These are phyloP conservation scores for Ianthella basta DNA, from an alignment of 37 sponge, comb jelly and placozoan genomes.

Conservation along the genomic window DNA sequence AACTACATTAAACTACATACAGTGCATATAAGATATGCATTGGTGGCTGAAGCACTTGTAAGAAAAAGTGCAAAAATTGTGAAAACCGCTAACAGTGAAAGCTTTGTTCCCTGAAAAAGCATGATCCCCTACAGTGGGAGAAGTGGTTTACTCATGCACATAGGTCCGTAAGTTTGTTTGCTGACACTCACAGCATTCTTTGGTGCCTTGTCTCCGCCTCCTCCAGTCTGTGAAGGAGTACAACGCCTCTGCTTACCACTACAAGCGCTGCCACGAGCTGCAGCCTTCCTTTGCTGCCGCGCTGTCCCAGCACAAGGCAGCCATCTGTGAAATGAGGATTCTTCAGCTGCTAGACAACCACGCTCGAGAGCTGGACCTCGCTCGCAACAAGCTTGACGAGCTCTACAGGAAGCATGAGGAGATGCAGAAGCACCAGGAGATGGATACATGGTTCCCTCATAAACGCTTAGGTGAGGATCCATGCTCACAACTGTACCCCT, in stretches of 20 bases:
- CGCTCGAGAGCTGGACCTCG: conserved; percentile 39
- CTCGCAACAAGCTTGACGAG: conserved; percentile 54
- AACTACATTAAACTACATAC: too few relatives aligned
- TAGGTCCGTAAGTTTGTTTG: too few relatives aligned
- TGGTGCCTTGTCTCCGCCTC: neutral
- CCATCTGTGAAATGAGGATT: conserved; percentile 60
- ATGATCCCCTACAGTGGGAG: too few relatives aligned
- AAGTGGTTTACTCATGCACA: too few relatives aligned
- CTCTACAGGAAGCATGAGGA: conserved; percentile 51
- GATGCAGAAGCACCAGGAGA: conserved; percentile 17
- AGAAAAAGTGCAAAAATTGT: too few relatives aligned
- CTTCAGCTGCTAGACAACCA: conserved; percentile 37
- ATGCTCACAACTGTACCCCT: too few relatives aligned
- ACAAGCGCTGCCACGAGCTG: conserved; percentile 46
- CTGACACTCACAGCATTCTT: too few relatives aligned
- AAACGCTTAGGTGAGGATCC: neutral
- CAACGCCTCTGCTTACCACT: conserved; percentile 37
- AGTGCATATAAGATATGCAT: too few relatives aligned
- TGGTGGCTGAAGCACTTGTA: too few relatives aligned
- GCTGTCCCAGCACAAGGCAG: conserved; percentile 44
- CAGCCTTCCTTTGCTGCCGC: conserved; percentile 53
- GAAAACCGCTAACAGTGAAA: too few relatives aligned
- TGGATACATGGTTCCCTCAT: neutral
- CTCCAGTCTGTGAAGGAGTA: conserved; percentile 46
- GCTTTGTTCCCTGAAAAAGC: too few relatives aligned